Base-by-base conservation (phyloP, 2,888 invertebrate species). In the Xylocampa areola region DNA sequence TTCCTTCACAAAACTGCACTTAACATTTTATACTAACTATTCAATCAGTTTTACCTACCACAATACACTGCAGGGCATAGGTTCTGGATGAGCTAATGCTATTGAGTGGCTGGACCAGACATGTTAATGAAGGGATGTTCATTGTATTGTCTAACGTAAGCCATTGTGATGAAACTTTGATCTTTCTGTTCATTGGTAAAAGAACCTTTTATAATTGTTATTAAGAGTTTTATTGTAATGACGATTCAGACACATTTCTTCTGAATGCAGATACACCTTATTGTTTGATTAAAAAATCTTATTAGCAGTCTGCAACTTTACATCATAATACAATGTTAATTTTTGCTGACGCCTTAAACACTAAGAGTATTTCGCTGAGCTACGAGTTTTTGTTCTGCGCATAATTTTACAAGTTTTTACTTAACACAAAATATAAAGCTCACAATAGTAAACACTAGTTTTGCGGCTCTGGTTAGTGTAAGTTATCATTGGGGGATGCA, bases 401-500 rank as follows among this genome's bases (percentile, higher is more conserved):
- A 80, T 60, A 50, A 68, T 73, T 76, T 73, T 45, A 70, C 27
- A 68, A 69, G 57, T 69, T 77, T 72, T 79, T 64, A 58, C 49
- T 68, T 58, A 68, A 70, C 55, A 71, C 54, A 60, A 76, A 80
- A 77, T 76, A 72, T 75, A 67, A 77, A 76, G 68, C 68, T 75
- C 65, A 73, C 68, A 70, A 76, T 81, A 65, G 55, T 74, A 80
- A 77, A 79, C 75, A 80, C 74, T 79, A 74, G 81, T 77, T 79
- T 76, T 69, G 80, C 75, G 77, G 81, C 80, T 77, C 75, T 68
- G 68, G 76, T 76, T 77, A 87, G 84, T 89, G 85, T 86, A 84
- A 89, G 86, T 86, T 91, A 90, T 90, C 88, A 88, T 87, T 86
- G 80, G 85, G 80, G 80, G 84, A 79, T 77, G 85, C 84, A 83